phyloP scores from a whole-genome alignment of 2,888 invertebrate species.

The Coelinius sp. region DNA sequence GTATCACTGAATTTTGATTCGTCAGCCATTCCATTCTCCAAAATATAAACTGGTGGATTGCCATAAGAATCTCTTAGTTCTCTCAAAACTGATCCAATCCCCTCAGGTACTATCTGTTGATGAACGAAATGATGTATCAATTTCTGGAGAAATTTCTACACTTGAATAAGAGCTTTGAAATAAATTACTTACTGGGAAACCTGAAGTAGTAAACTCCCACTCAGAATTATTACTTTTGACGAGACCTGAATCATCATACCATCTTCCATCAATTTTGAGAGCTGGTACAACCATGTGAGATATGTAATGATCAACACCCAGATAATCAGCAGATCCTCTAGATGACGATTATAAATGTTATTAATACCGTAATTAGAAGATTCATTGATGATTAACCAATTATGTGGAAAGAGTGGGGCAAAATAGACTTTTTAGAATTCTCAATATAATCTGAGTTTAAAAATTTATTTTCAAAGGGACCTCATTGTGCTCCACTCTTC shows the following conservation, averaged over 20 bases:
- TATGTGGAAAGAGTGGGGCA: too few species aligned
- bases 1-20: conserved; percentile 52
- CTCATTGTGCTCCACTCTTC: too few species aligned
- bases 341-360: background rate
- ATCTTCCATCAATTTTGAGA: conserved; percentile 32
- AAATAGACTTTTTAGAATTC: too few species aligned
- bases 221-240: conserved; percentile 73
- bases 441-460: too few species aligned
- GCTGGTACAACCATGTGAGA: conserved; percentile 47
- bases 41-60: conserved; percentile 64
- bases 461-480: too few species aligned
- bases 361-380: background rate
- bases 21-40: conserved; percentile 69
- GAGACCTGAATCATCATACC: conserved; percentile 69
- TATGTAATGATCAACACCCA: conserved; percentile 62
- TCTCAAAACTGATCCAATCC: conserved; percentile 66
- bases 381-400: too few species aligned
- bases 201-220: conserved; percentile 75
- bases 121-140: background rate
- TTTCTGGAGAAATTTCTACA: background rate
- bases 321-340: conserved; percentile 59
- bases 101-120: conserved; percentile 67
- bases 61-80: conserved; percentile 67
- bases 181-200: conserved; percentile 75
- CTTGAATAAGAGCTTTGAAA: background rate